Evolutionary conservation across 1,140 invertebrate species (phyloP), one percentile per base, ranked within the genome.

Genomic region (Drusus annulatus): DNA sequence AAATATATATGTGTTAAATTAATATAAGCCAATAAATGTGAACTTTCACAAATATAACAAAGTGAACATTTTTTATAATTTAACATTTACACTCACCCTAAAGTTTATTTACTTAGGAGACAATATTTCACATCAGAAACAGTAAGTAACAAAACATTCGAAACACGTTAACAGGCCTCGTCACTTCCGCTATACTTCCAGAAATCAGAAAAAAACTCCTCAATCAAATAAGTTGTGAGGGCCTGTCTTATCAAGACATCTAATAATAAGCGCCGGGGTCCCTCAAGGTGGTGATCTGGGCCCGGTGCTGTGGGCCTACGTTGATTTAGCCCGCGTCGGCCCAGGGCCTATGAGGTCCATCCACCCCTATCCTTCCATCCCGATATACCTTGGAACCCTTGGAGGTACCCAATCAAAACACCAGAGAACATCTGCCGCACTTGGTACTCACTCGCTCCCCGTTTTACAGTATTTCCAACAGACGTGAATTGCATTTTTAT

Each of bases 231-330:
- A 65, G 62, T 65, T 65, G 25, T 28, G 62, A 31, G 10, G 28
- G 17, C 68, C 68, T 71, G 68, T 23, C 31, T 71, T 50, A 50
- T 71, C 31, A 21, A 50, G 68, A 51, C 50, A 71, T 71, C 68
- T 71, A n/a, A 71, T 71, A 71, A 71, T 51, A 71, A 71, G 31
- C 68, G 68, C 13, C 68, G 68, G 13, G 10, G 15, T 17, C 31
- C 36, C 62, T 51, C 68, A 71, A 71, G 68, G 68, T 71, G 68
- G 68, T 71, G 62, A 71, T 71, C 68, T 71, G 15, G 45, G 31
- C 68, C 68, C 16, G 68, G 31, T 45, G 8, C 36, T 45, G 36
- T 23, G 45, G 16, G 68, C 68, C 62, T 25, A 65, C 28, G n/a
- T 28, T 28, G 17, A 45, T 45, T 45, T 10, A 45, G 36, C 36